Conservation (phyloP, 37 sponge, comb jelly and placozoan species). For the Hormiphora californensis region DNA sequence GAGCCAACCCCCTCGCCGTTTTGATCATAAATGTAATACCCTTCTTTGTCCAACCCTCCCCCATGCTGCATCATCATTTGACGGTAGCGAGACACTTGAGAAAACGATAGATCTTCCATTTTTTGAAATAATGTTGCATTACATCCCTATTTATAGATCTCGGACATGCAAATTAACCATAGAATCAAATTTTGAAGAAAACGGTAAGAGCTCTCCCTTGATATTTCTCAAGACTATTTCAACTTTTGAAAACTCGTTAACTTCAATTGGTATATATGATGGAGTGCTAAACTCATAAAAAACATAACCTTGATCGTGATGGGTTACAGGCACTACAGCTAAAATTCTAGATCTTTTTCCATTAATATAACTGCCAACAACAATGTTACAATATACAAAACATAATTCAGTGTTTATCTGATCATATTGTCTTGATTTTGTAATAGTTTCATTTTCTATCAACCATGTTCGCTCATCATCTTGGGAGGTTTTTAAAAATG, state of each 20-base stretch:
- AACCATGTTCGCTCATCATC: too few species aligned
- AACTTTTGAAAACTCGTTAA: background rate
- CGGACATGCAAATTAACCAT: background rate
- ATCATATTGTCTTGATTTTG: too few species aligned
- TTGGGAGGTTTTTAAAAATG: too few species aligned
- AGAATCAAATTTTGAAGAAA: background rate
- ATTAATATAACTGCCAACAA: background rate
- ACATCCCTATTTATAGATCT: background rate
- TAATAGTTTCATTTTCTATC: too few species aligned
- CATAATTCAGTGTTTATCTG: background rate
- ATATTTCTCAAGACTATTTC: background rate
- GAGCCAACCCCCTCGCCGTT: background rate
- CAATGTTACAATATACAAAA: slow-evolving; percentile 6
- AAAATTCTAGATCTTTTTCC: background rate
- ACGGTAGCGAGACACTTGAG: background rate
- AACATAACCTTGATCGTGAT: background rate
- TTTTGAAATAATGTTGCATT: background rate
- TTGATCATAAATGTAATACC: background rate
- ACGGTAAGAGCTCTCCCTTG: background rate
- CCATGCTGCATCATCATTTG: slow-evolving; percentile 14
- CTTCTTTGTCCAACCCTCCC: background rate
- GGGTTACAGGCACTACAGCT: background rate
- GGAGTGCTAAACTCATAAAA: slow-evolving; percentile 10
- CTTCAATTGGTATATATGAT: slow-evolving; percentile 18
- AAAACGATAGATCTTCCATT: background rate